phyloP scores from a whole-genome alignment of 2,888 invertebrate genomes.

The Ormyrus labotus region DNA sequence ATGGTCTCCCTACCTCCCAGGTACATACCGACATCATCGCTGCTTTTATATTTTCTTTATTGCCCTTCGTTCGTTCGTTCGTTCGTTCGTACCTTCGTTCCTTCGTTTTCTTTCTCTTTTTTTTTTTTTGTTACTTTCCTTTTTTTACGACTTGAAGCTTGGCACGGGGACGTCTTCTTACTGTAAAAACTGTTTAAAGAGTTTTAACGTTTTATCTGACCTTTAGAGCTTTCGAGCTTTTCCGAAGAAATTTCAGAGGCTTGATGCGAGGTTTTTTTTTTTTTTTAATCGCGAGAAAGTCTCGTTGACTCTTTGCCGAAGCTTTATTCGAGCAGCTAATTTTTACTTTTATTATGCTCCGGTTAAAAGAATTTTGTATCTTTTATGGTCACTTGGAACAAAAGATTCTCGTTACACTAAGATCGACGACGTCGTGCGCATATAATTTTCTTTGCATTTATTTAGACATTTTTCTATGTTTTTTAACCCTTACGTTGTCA shows the following conservation, averaged over 20 bases:
- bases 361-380: too few relatives aligned
- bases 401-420: not conserved
- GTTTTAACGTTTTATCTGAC: not conserved
- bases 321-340: not conserved
- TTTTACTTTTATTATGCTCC: not conserved
- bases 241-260: too few relatives aligned
- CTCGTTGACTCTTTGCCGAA: not conserved
- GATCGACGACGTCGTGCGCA: not conserved
- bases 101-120: slow-evolving; percentile 36
- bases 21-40: slow-evolving; percentile 77
- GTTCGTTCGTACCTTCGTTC: slow-evolving; percentile 19
- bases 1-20: slow-evolving; percentile 82
- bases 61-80: slow-evolving; percentile 54
- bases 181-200: too few relatives aligned
- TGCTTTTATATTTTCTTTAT: slow-evolving; percentile 59
- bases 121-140: slow-evolving; percentile 41
- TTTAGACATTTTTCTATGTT: slow-evolving; percentile 18
- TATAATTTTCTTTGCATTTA: slow-evolving; percentile 37
- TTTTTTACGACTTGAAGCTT: not conserved
- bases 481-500: slow-evolving; percentile 43
- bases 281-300: not conserved
- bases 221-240: not conserved
- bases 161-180: too few relatives aligned
- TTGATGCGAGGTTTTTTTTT: not conserved
- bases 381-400: too few relatives aligned